These are phyloP conservation scores for Aphelinus certus DNA, from an alignment of 1,140 invertebrate genomes.

Conservation along the genomic window DNA sequence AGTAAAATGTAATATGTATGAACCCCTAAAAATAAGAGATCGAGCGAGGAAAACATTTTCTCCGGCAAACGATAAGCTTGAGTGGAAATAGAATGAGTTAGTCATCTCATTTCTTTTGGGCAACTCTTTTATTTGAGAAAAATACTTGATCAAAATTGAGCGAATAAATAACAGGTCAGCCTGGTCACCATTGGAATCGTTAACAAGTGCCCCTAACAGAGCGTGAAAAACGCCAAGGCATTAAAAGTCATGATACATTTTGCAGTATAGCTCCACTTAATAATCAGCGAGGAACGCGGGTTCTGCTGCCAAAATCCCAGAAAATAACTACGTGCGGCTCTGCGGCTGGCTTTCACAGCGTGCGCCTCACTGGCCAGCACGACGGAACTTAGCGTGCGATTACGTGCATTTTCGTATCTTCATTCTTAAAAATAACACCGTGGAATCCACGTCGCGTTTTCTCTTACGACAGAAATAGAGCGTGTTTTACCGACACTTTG, in stretches of 20 bases:
- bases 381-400: conserved; percentile 29
- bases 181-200: too few relatives aligned
- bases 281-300: conserved; percentile 23
- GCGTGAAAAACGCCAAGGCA: too few relatives aligned
- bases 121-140: neutral
- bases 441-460: conserved; percentile 7
- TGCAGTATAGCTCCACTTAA: conserved; percentile 5
- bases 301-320: conserved; percentile 22
- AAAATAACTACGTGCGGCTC: conserved; percentile 22
- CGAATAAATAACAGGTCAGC: too few relatives aligned
- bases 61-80: conserved; percentile 24
- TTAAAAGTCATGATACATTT: too few relatives aligned
- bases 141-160: too few relatives aligned
- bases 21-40: conserved; percentile 29
- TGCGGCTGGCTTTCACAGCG: conserved; percentile 12
- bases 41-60: conserved; percentile 28
- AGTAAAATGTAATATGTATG: conserved; percentile 11
- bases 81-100: conserved; percentile 34
- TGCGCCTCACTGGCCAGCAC: too few relatives aligned
- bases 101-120: conserved; percentile 25
- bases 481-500: neutral
- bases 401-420: conserved; percentile 18
- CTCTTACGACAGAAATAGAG: conserved; percentile 20
- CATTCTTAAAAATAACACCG: conserved; percentile 15
- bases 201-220: too few relatives aligned